Base-by-base conservation (phyloP, 2,888 invertebrate species). In the Rotaria macrura region DNA sequence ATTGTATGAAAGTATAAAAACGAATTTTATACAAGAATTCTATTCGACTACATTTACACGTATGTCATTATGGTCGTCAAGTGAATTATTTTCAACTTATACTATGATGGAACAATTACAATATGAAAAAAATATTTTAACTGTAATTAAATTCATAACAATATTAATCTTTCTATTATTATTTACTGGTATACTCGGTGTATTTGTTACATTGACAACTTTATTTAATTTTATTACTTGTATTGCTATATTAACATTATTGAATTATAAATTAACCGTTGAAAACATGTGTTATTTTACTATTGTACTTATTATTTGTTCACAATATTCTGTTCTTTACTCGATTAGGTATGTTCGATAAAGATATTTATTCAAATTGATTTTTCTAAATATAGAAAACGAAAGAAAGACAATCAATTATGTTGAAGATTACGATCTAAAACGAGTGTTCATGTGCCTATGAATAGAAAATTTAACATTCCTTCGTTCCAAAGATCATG, bases 51-150 rank as follows among this genome's bases (percentile, higher is more conserved):
- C 9, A 23, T 38, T 43, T 74, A 4, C 43, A 40, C 23, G 43
- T 40, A 23, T 40, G 43, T n/a, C 9, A n/a, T 40, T 74, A 12
- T 74, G 38, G 38, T 74, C 23, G 38, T 74, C 74, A 25, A 74
- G 74, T 74, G 74, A 74, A 74, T 25, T 74, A 40, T 74, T 74
- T 74, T 74, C 74, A 74, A 40, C 74, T 0, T 74, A 40, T 74
- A 40, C 74, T 23, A 74, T 74, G 6, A 74, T 74, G 74, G 74
- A 74, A 74, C 74, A 74, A 74, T 74, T 74, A 40, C 25, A 40
- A 40, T n/a, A 40, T 12, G 40, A 74, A 40, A 74, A 43, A 74
- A 10, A 40, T 74, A 0, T 74, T 40, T 74, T 74, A 74, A 40
- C 14, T 9, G 23, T 7, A 10, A 43, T 74, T 25, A 38, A 74